Conservation (phyloP, 1,140 invertebrate genomes). For the Hypothenemus hampei region DNA sequence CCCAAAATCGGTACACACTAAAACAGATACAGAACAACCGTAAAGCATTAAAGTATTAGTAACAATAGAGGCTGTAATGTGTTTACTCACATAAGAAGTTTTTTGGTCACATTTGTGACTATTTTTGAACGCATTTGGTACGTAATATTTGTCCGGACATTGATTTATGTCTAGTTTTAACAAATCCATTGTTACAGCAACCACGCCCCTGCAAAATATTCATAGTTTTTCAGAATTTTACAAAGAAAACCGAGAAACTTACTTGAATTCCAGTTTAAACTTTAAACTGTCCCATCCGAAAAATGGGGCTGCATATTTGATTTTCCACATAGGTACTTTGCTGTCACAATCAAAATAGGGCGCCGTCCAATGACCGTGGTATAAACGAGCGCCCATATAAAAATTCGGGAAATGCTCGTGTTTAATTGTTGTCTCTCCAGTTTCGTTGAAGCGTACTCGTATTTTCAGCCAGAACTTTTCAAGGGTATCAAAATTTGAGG, state of each 20-base stretch:
- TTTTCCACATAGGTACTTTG: slow-evolving; percentile 88
- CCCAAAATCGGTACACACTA: slow-evolving; percentile 93
- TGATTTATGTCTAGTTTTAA: slow-evolving; percentile 91
- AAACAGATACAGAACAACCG: slow-evolving; percentile 35
- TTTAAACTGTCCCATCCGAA: slow-evolving; percentile 94
- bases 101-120: slow-evolving; percentile 91
- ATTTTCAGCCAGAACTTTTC: slow-evolving; percentile 93
- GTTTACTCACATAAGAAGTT: slow-evolving; percentile 79
- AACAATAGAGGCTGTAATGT: neutral
- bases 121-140: slow-evolving; percentile 90
- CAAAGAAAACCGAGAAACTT: slow-evolving; percentile 51
- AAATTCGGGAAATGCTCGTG: slow-evolving; percentile 88
- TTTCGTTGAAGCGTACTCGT: slow-evolving; percentile 83
- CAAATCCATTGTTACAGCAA: slow-evolving; percentile 88
- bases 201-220: slow-evolving; percentile 73
- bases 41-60: neutral
- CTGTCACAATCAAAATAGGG: slow-evolving; percentile 94
- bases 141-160: slow-evolving; percentile 83
- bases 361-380: slow-evolving; percentile 88
- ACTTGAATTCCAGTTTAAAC: slow-evolving; percentile 91
- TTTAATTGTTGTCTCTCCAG: slow-evolving; percentile 72
- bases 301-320: slow-evolving; percentile 93
- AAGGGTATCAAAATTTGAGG: slow-evolving; percentile 85
- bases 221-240: neutral
- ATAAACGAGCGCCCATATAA: slow-evolving; percentile 80